Conservation (phyloP, 2,888 invertebrate genomes). For the Rapana venosa region DNA sequence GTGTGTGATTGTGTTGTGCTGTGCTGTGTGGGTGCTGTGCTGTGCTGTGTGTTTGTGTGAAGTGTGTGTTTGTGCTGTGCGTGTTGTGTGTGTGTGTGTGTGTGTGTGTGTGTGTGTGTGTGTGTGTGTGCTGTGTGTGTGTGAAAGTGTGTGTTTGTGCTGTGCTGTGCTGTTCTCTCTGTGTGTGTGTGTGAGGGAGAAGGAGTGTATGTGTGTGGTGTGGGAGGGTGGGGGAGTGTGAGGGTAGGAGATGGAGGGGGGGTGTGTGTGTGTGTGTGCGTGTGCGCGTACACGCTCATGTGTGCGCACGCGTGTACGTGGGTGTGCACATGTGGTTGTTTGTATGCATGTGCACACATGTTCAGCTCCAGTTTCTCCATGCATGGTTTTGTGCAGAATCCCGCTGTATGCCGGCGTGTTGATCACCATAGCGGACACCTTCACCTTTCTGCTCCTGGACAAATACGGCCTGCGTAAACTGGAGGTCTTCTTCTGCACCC, state of each 20-base stretch:
- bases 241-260: not conserved
- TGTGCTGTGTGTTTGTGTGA: not conserved
- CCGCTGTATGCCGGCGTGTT: slow-evolving; percentile 90
- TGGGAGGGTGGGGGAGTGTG: not conserved
- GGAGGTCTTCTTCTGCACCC: slow-evolving; percentile 89
- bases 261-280: not conserved
- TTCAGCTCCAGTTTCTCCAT: no score
- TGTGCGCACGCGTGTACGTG: not conserved
- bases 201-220: not conserved
- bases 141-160: not conserved
- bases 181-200: not conserved
- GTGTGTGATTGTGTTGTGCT: slow-evolving; percentile 8
- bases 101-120: not conserved
- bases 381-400: slow-evolving; percentile 78
- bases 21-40: no score
- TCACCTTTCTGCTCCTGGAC: slow-evolving; percentile 91
- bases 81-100: not conserved
- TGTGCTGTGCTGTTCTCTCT: not conserved
- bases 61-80: not conserved
- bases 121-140: slow-evolving; percentile 12
- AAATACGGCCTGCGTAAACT: slow-evolving; percentile 87
- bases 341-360: not conserved
- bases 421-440: slow-evolving; percentile 90
- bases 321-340: not conserved
- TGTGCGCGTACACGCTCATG: not conserved